A percentile compares a stretch with the other conserved stretches of the same genome.
Conservation (phyloP, 1,140 invertebrate species). For the Eueides isabella region DNA sequence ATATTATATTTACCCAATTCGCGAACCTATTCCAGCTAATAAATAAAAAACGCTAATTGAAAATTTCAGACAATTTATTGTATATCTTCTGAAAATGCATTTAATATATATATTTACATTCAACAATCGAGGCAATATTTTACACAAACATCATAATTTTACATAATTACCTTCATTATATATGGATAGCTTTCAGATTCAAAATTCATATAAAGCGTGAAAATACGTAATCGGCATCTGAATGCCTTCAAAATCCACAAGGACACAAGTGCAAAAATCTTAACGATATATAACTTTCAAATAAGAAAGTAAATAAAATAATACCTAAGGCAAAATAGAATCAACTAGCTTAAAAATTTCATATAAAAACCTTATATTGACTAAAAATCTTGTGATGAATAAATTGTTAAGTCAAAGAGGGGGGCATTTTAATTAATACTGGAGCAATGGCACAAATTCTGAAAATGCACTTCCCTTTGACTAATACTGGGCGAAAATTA, state of each 20-base stretch:
- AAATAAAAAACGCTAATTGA: constrained; percentile 68
- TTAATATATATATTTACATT: constrained; percentile 78
- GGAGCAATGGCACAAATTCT: constrained; percentile 78
- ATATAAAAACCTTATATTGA: constrained; percentile 79
- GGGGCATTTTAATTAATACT: constrained; percentile 76
- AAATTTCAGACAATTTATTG: constrained; percentile 81
- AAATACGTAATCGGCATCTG: constrained; percentile 70
- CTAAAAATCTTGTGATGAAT: constrained; percentile 81
- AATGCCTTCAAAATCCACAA: constrained; percentile 77
- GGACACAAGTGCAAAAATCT: constrained; percentile 80
- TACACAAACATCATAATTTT: constrained; percentile 70
- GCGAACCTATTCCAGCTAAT: constrained; percentile 61
- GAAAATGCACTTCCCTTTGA: constrained; percentile 76
- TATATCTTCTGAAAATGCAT: constrained; percentile 79
- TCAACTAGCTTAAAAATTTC: constrained; percentile 77
- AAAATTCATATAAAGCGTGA: constrained; percentile 74
- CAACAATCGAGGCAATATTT: constrained; percentile 78
- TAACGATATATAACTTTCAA: constrained; percentile 75
- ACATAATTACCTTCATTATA: constrained; percentile 69
- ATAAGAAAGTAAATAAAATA: constrained; percentile 77
- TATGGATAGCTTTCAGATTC: constrained; percentile 67
- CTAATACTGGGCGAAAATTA: constrained; percentile 77
- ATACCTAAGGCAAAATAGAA: constrained; percentile 80
- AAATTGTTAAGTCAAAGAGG: constrained; percentile 75
- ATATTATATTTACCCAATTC: constrained; percentile 32